These are phyloP conservation scores for Zophobas morio DNA, from an alignment of 1,140 invertebrate genomes.

Conservation along the genomic window DNA sequence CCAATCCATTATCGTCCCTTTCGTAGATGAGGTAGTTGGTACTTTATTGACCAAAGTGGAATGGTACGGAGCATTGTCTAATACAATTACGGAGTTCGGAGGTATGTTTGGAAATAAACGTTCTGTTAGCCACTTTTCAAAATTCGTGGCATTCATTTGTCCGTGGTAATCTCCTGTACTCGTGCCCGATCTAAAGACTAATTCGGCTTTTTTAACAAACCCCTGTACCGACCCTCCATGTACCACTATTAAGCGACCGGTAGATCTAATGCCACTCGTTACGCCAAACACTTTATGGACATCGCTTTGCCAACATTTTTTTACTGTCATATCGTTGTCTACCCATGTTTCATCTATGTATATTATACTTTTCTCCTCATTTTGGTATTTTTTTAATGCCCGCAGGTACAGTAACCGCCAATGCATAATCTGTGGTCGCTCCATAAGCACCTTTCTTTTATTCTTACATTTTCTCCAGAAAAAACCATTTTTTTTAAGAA, in stretches of 20 bases:
- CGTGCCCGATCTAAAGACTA: neutral
- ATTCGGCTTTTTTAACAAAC: neutral
- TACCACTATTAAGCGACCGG: neutral
- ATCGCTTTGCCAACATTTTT: too few relatives aligned
- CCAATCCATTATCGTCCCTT: too few relatives aligned
- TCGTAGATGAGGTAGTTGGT: neutral
- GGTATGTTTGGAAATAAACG: neutral
- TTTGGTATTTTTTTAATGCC: neutral
- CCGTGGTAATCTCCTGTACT: neutral
- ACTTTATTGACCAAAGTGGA: neutral
- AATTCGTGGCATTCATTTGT: neutral
- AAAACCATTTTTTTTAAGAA: neutral
- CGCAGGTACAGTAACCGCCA: neutral
- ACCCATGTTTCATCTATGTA: neutral
- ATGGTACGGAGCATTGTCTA: neutral
- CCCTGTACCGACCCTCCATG: neutral
- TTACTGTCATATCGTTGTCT: too few relatives aligned
- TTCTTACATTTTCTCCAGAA: neutral
- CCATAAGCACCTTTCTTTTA: neutral
- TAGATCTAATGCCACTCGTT: neutral
- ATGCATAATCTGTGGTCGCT: neutral
- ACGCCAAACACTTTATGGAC: neutral
- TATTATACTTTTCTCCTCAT: neutral
- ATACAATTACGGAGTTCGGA: neutral
- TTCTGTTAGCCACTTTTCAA: neutral